Base-by-base conservation (phyloP, 1,140 invertebrate species). In the Leptopilina boulardi region DNA sequence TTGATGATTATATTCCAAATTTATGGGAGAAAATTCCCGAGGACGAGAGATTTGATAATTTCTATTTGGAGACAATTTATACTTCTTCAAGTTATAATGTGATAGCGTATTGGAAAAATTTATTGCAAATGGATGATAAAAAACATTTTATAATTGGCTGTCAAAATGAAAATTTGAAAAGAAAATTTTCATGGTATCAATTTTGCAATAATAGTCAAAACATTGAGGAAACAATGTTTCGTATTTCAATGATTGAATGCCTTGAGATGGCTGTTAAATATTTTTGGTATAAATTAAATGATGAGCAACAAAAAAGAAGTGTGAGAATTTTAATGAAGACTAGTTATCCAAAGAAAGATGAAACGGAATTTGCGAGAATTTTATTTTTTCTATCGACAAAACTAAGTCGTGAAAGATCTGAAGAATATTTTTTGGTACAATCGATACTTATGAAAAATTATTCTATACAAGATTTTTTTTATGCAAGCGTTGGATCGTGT, bases 331-430 rank as follows among this genome's bases (percentile, higher is more conserved):
- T 51, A 51, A 18, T 51, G 1, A 51, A n/a, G n/a, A 51, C 15
- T 18, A 18, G 0, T 51, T 51, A n/a, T 51, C n/a, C 47, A 15
- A 38, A 8, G 9, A 51, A 18, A 51, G 47, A 51, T 51, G 47
- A 51, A 51, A 51, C 47, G 5, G 47, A 51, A n/a, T n/a, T 18
- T n/a, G 47, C 47, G 47, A 51, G 47, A 51, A 51, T 51, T 51
- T 51, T 51, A 51, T 51, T 51, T 51, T 51, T 51, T 5, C 15
- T 51, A 2, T 51, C 18, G 47, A 51, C 47, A 8, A 51, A 51
- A 51, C 8, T 51, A 3, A 51, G 47, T 51, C 18, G 47, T 4
- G 47, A 51, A 51, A 15, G 47, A 18, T 18, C 47, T 5, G 47
- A 51, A 4, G 47, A 51, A 18, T 51, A 51, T 51, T 51, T 51